Base-by-base conservation (phyloP, 2,888 invertebrate genomes). In the Rotaria sp. region DNA sequence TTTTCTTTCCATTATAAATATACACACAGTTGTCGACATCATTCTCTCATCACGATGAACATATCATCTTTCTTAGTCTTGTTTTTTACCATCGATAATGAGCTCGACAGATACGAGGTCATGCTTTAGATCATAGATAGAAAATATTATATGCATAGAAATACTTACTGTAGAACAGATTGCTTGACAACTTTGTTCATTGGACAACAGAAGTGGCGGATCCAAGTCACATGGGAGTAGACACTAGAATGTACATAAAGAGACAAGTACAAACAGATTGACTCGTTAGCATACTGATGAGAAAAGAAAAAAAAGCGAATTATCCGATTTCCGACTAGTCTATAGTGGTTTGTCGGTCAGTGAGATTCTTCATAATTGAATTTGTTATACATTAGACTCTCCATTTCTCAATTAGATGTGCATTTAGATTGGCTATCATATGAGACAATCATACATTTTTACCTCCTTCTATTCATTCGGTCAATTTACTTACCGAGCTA, bases 191-290 rank as follows among this genome's bases (percentile, higher is more conserved):
- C 80, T 80, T 45, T 80, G 26, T 21, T 41, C 41, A 35, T 45
- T 80, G 11, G 41, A 45, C 67, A 67, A 67, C 10, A 80, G 45
- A 45, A 80, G 80, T 80, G 80, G 80, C n/a, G 80, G 80, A 41
- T 80, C 80, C 4, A 80, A 45, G n/a, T 80, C 80, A 80, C 80
- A 80, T 80, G 80, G 80, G 41, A 45, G 80, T 80, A 80, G n/a
- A 45, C 80, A 80, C 80, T 80, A 80, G 80, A 80, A 80, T 30
- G 67, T 18, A 67, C 15, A 67, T 26, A 67, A 67, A 67, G 35
- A 15, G 35, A 67, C 67, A 80, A 45, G 80, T 45, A 80, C 41
- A 80, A 80, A 80, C 41, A 80, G n/a, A 80, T 45, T 8, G 21
- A 67, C 67, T 67, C 35, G 67, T 67, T 67, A 35, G 67, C 67